Conservation (phyloP, 30 jellyfish, hydroid and myxozoan species). For the Hydra vulgaris region DNA sequence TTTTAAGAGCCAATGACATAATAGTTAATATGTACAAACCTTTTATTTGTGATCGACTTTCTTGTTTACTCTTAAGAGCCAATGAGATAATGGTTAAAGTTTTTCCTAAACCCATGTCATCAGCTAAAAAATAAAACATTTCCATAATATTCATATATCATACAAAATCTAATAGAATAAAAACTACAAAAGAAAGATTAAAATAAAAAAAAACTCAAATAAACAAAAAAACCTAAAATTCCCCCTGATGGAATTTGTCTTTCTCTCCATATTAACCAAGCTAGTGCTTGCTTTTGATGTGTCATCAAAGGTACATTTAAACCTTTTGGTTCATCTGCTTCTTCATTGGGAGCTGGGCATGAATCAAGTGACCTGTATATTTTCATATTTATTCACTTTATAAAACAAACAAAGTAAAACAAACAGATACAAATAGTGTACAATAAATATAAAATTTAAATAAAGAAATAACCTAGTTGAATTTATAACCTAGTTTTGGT, state of each 20-base stretch:
- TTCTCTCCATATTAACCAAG: slow-evolving; percentile 94
- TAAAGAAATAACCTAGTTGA: no score
- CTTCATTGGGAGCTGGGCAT: slow-evolving; percentile 67
- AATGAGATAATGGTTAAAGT: slow-evolving; percentile 82
- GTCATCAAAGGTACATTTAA: slow-evolving; percentile 55
- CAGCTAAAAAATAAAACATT: slow-evolving; percentile 54
- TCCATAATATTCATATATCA: no score
- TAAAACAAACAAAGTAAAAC: neutral
- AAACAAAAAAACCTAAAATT: slow-evolving; percentile 47
- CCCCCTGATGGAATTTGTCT: slow-evolving; percentile 94
- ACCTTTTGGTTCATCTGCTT: slow-evolving; percentile 67
- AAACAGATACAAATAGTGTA: neutral
- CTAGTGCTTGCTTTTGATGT: slow-evolving; percentile 90
- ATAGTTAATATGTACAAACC: no score
- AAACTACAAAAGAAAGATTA: no score
- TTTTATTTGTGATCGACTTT: neutral
- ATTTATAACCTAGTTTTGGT: no score
- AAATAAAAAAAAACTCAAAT: neutral
- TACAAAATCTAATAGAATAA: no score
- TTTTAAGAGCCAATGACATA: no score
- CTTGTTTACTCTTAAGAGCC: slow-evolving; percentile 52
- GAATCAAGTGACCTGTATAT: slow-evolving; percentile 67
- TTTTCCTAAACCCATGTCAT: slow-evolving; percentile 98
- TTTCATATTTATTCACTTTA: neutral
- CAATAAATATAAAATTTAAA: no score